These are phyloP conservation scores for Acronicta leporina DNA, from an alignment of 2,888 invertebrate species.

Conservation along the genomic window DNA sequence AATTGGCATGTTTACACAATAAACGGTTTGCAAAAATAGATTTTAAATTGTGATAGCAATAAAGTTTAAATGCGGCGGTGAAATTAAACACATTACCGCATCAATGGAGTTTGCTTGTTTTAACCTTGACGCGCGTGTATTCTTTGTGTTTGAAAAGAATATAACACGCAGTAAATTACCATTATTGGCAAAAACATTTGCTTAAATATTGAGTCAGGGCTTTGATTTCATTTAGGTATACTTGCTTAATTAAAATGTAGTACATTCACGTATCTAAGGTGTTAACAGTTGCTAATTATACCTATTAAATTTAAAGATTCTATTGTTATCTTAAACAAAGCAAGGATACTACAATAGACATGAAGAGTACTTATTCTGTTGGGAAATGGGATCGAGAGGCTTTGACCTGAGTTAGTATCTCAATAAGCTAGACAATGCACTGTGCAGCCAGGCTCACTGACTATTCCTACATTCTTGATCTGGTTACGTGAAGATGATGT, in stretches of 20 bases:
- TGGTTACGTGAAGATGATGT: neutral
- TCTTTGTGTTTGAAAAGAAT: conserved; percentile 48
- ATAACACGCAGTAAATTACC: conserved; percentile 37
- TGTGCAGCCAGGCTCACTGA: neutral
- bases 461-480: neutral
- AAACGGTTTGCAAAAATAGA: conserved; percentile 45
- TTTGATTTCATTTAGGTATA: conserved; percentile 10
- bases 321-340: too few relatives aligned
- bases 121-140: conserved; percentile 53
- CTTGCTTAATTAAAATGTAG: neutral
- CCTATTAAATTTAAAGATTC: too few relatives aligned
- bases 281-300: too few relatives aligned
- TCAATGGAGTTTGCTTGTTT: conserved; percentile 51
- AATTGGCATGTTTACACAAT: conserved; percentile 53
- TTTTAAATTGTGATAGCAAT: conserved; percentile 43
- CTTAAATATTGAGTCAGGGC: conserved; percentile 4
- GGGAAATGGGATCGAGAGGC: too few relatives aligned
- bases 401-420: neutral
- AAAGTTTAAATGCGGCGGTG: conserved; percentile 38
- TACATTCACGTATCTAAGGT: too few relatives aligned
- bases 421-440: neutral
- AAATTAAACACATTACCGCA: conserved; percentile 52
- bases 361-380: too few relatives aligned
- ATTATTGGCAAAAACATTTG: conserved; percentile 11
- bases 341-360: neutral